Base-by-base conservation (phyloP, 1,140 invertebrate genomes). In the Palaemon carinicauda region DNA sequence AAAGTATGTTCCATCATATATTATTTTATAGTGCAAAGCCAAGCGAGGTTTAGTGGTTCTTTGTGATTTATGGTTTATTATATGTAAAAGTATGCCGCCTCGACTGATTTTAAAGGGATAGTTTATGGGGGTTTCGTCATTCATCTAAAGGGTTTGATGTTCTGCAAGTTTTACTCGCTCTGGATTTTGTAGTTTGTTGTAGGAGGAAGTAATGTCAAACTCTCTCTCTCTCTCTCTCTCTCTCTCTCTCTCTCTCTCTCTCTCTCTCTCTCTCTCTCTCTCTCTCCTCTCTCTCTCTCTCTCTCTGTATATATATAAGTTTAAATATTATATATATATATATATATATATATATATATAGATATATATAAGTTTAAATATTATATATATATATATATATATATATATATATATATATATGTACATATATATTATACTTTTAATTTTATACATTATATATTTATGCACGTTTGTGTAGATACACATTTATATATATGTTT, bases 351-450 rank as follows among this genome's bases (percentile, higher is more conserved):
- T 69, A 69, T 69, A 69, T 56, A 56, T 56, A 56, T 69, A 27
- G 10, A 69, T 69, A 27, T 69, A 69, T 69, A 27, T 56, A 56
- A 4, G 21, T 56, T 4, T 56, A 56, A 4, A 19, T 56, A n/a
- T 60, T 71, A 71, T 71, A 71, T 71, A 71, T 71, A 71, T 71
- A 71, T 71, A 71, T 71, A 71, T 71, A 71, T 71, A 71, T 71
- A 71, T 71, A 71, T 71, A 71, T 71, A 71, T 71, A 33, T 71
- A 71, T 71, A 71, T 71, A 71, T 71, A 27, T 60, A 60, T 60
- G 17, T 33, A 27, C 27, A 71, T 71, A 27, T 71, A 71, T 71
- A 7, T 41, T 4, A 41, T 41, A 41, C 9, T 41, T 4, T 41
- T 41, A 41, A 4, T 41, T 41, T 3, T 41, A 41, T 41, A 41